Percentiles rank a stretch among this genome's conserved stretches.
phyloP scores from a whole-genome alignment of 2,888 invertebrate species.

The Hyppa rectilinea region DNA sequence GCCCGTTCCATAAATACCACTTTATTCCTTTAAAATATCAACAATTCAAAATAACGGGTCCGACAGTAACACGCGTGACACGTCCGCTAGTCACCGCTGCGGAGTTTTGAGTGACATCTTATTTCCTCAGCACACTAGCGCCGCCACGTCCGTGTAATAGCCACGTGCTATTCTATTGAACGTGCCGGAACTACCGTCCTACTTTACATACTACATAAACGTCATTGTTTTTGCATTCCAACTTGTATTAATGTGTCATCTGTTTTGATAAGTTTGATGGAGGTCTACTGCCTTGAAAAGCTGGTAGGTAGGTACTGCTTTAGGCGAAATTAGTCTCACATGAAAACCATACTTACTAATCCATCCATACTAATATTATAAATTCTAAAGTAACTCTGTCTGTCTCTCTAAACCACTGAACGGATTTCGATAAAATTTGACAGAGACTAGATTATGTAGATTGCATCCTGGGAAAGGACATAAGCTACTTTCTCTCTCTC shows the following conservation, averaged over 20 bases:
- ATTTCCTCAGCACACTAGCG: slow-evolving; percentile 81
- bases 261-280: slow-evolving; percentile 36
- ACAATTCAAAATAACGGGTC: slow-evolving; percentile 55
- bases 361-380: no score
- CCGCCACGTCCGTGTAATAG: slow-evolving; percentile 64
- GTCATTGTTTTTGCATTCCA: slow-evolving; percentile 56
- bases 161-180: slow-evolving; percentile 71
- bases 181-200: slow-evolving; percentile 74
- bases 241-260: slow-evolving; percentile 49
- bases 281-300: slow-evolving; percentile 16
- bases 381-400: no score
- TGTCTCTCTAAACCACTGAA: no score
- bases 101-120: slow-evolving; percentile 83
- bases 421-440: no score
- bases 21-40: slow-evolving; percentile 56
- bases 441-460: no score
- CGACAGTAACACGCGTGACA: slow-evolving; percentile 68
- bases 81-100: slow-evolving; percentile 76
- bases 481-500: no score
- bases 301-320: background rate
- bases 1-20: slow-evolving; percentile 12
- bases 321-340: background rate
- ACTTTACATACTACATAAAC: slow-evolving; percentile 69
- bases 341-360: no score
- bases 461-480: no score